Conservation (phyloP, 2,797 vertebrate genomes). For the Gambusia yucatana region DNA sequence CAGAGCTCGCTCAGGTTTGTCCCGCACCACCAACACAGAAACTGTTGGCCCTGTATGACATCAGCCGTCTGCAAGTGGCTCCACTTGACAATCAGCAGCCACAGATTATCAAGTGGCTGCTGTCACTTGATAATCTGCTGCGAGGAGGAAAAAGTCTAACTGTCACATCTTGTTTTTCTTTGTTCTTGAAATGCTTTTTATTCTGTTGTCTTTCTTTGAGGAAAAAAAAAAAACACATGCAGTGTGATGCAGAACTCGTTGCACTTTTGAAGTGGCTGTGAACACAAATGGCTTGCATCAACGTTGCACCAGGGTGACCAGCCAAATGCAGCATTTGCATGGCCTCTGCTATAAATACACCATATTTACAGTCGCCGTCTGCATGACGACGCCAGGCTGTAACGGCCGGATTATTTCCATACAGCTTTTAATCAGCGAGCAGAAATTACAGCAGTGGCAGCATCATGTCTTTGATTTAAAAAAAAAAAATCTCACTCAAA, state of each 20-base stretch:
- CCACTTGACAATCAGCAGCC: too few species aligned
- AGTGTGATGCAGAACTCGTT: neutral
- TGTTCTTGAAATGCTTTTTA: neutral
- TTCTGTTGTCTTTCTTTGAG: neutral
- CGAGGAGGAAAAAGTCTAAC: constrained; percentile 22
- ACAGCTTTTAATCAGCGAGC: neutral
- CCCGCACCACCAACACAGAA: neutral
- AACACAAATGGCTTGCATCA: constrained; percentile 15
- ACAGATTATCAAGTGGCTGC: neutral
- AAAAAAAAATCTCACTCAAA: neutral
- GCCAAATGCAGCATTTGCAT: constrained; percentile 30
- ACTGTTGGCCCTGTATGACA: neutral
- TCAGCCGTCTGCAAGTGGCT: neutral
- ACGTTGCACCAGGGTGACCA: constrained; percentile 3
- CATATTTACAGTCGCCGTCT: constrained; percentile 17
- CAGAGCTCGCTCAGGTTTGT: constrained; percentile 88
- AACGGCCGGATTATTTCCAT: neutral
- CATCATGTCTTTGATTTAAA: neutral
- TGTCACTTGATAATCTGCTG: neutral
- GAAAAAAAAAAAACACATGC: neutral
- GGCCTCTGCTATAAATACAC: constrained; percentile 23
- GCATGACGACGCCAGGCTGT: neutral
- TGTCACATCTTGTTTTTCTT: neutral
- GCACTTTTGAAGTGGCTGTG: neutral
- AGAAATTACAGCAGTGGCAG: neutral